Base-by-base conservation (phyloP, 2,113 vertebrate species). In the Vidua macroura region DNA sequence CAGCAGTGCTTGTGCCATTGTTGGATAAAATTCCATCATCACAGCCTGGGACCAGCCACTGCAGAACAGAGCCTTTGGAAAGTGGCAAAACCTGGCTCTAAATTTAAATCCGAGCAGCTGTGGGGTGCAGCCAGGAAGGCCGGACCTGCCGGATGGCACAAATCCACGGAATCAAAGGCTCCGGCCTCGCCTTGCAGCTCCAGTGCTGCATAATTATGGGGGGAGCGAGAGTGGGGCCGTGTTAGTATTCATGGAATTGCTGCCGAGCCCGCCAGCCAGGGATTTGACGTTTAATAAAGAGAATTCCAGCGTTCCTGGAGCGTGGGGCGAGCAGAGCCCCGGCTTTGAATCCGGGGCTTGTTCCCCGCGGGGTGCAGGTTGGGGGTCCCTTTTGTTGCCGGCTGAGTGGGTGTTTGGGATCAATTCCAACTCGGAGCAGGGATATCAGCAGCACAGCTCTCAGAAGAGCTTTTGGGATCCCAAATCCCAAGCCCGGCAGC, bases 41-140 rank as follows among this genome's bases (percentile, higher is more conserved):
- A 3, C 41, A 33, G 90, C 89, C 83, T 6, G 3, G 91, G 72
- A 41, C 72, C 14, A 2, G 27, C 23, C 82, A 3, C 91, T 59
- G 86, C 5, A 2, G 53, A 55, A 63, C 46, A 15, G 1, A 10
- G 68, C 88, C 83, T 89, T 78, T 7, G 75, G 63, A 3, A 92
- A 77, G 69, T 25, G 56, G 67, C 87, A 91, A 82, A 94, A 87
- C 87, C 95, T 23, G 87, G 19, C 70, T 96, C 93, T 87, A 91
- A 91, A 95, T 94, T 82, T 76, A 94, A 43, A 43, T 43, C 11
- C 41, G 41, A 0, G 35, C 60, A 28, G 64, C 92, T 10, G 2
- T 19, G 62, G 91, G 94, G 76, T 33, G 94, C 90, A 28, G 39
- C 8, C 12, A n/a, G 85, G 49, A 68, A 21, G 6, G 75, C 49